Evolutionary conservation across 2,797 vertebrate species (phyloP).

Genomic region (Trematomus bernacchii): DNA sequence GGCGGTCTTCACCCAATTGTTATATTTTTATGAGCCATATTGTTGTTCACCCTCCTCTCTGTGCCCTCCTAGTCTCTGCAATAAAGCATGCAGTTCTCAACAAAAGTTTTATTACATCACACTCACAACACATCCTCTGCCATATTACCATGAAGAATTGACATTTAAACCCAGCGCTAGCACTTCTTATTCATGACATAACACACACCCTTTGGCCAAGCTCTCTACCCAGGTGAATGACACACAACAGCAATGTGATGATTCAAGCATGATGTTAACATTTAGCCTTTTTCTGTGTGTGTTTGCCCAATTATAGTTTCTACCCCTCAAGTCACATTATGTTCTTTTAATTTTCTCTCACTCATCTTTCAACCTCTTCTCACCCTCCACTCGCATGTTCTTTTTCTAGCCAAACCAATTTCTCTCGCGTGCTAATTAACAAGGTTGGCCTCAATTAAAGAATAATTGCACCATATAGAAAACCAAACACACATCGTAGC

Average conservation of each 20-base stretch:
- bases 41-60: background rate
- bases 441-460: conserved; percentile 74
- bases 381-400: conserved; percentile 36
- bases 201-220: conserved; percentile 29
- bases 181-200: conserved; percentile 31
- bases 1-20: background rate
- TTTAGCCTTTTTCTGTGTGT: conserved; percentile 44
- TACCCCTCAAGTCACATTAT: conserved; percentile 39
- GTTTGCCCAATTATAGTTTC: conserved; percentile 49
- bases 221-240: conserved; percentile 44
- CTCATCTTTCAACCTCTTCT: conserved; percentile 48
- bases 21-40: background rate
- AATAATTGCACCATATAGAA: conserved; percentile 58
- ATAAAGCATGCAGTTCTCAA: background rate
- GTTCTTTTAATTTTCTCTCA: conserved; percentile 43
- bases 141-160: conserved; percentile 11
- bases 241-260: conserved; percentile 27
- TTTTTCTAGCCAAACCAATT: conserved; percentile 58
- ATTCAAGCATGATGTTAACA: conserved; percentile 36
- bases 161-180: conserved; percentile 22
- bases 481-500: conserved; percentile 40
- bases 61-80: background rate
- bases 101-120: conserved; percentile 18
- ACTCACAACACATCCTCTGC: background rate
- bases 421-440: conserved; percentile 68